phyloP scores from a whole-genome alignment of 1,140 invertebrate species.

The Drosophila kikkawai region DNA sequence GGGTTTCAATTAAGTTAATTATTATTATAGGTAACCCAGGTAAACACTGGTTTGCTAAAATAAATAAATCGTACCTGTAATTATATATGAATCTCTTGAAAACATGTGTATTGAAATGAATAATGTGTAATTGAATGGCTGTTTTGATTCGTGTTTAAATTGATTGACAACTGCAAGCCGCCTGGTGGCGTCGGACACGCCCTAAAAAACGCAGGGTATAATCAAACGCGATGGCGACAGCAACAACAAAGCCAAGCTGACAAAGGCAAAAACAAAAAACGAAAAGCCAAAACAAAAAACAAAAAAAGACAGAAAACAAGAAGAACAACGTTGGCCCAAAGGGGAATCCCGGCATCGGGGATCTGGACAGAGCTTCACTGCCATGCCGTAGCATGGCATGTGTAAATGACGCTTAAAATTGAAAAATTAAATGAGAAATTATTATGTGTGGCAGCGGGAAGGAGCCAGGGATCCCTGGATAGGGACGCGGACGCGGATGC shows the following conservation, averaged over 20 bases:
- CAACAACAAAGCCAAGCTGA: constrained; percentile 46
- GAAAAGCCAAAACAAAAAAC: not conserved
- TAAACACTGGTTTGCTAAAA: no score
- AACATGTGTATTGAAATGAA: no score
- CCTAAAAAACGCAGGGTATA: constrained; percentile 35
- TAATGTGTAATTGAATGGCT: constrained; percentile 14
- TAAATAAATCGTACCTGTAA: not conserved
- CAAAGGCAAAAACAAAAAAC: constrained; percentile 13
- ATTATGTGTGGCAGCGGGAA: constrained; percentile 75
- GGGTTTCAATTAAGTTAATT: not conserved
- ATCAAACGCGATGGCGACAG: constrained; percentile 38
- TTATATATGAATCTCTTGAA: not conserved
- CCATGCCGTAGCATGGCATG: constrained; percentile 70
- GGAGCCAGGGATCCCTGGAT: constrained; percentile 9
- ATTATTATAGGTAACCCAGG: no score
- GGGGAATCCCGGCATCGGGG: constrained; percentile 41
- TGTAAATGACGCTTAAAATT: constrained; percentile 84
- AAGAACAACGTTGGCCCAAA: constrained; percentile 28
- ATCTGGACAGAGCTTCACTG: constrained; percentile 69
- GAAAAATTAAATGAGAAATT: constrained; percentile 84
- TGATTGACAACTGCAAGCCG: constrained; percentile 30
- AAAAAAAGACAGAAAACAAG: constrained; percentile 8
- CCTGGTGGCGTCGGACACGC: constrained; percentile 3
- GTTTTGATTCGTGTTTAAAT: constrained; percentile 17
- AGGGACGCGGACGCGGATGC: constrained; percentile 1